Conservation (phyloP, 2,888 invertebrate genomes). For the Rotaria magnacalcarata region DNA sequence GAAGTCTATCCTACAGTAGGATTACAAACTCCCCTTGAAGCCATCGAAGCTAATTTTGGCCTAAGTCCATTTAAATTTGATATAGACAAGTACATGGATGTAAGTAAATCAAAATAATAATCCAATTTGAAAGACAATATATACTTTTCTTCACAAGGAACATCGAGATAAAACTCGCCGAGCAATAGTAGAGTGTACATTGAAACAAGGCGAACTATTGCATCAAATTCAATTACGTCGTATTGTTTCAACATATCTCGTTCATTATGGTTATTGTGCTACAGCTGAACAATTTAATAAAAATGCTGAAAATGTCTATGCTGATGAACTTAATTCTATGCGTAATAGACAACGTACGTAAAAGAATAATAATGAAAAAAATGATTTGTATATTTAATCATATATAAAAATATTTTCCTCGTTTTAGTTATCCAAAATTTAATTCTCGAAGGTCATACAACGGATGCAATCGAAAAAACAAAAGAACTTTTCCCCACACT, state of each 20-base stretch:
- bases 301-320: slow-evolving; percentile 80
- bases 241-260: slow-evolving; percentile 91
- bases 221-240: slow-evolving; percentile 62
- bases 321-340: slow-evolving; percentile 85
- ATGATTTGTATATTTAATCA: not conserved
- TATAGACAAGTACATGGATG: slow-evolving; percentile 62
- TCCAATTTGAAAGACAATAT: not conserved
- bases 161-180: slow-evolving; percentile 75
- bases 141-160: slow-evolving; percentile 62
- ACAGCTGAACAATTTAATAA: slow-evolving; percentile 88
- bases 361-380: not conserved
- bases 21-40: slow-evolving; percentile 93
- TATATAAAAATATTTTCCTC: not conserved
- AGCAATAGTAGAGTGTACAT: slow-evolving; percentile 78
- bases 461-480: slow-evolving; percentile 86
- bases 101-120: not conserved
- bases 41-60: slow-evolving; percentile 96
- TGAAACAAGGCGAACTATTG: slow-evolving; percentile 40
- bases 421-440: slow-evolving; percentile 79
- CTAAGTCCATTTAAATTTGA: slow-evolving; percentile 94
- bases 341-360: slow-evolving; percentile 84
- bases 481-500: slow-evolving; percentile 83
- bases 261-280: slow-evolving; percentile 93
- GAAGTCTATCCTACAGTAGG: slow-evolving; percentile 96
- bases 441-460: slow-evolving; percentile 84